Base-by-base conservation (phyloP, 2,797 vertebrate species). In the Percopsis omiscomaycus region DNA sequence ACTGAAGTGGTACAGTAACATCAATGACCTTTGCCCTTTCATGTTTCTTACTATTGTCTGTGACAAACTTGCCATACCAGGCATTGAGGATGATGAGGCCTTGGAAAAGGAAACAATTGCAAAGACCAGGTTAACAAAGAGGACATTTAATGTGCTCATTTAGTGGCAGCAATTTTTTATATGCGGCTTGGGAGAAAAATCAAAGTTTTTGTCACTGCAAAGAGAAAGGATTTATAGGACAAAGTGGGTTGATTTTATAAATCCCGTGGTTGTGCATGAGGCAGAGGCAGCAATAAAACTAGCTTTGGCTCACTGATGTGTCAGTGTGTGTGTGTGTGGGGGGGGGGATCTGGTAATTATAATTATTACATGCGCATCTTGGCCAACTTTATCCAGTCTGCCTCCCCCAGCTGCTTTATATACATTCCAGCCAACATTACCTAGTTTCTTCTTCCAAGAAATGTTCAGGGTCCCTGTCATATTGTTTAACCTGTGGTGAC, bases 21-120 rank as follows among this genome's bases (percentile, higher is more conserved):
- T 99, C 98, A 0, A 99, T 98, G 78, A 99, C 97, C 77, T 96
- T 98, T 74, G 95, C 96, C 83, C 92, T 94, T 85, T 98, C 97
- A 0, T 94, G 94, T 86, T 75, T 96, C 79, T 82, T 89, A 77
- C 96, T 99, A 86, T 94, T 97, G 92, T 99, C 98, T 0, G 95
- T 99, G 65, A 99, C 96, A 49, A 99, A 98, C 73, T 98, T 99
- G 42, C 98, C 98, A 0, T 98, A 99, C 98, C 98, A 99, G 77
- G 98, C 96, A 0, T 98, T 97, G 69, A 99, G 93, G 48, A 99
- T 94, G 68, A 99, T 96, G 69, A 99, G 92, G 70, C 97, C 97
- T 99, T 84, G 56, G 13, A 61, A 45, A 42, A 49, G 4, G 27
- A 77, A 64, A 44, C 37, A 55, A 58, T 12, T 22, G 10, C 27